Evolutionary conservation across 2,797 vertebrate species (phyloP).

Genomic region (Heteromormyrus szaboi): DNA sequence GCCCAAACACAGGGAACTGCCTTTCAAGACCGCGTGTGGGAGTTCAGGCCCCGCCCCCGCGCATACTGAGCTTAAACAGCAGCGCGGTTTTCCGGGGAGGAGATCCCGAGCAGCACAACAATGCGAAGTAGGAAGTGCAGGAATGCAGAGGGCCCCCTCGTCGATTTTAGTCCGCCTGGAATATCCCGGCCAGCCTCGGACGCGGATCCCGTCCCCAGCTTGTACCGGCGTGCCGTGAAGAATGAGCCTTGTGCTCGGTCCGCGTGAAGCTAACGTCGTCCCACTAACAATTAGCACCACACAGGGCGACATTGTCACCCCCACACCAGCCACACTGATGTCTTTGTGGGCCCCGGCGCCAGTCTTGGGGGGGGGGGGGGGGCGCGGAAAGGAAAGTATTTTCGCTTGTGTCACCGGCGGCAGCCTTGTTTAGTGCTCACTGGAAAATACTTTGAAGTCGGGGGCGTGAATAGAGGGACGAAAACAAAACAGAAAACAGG

Average conservation of each 20-base stretch:
- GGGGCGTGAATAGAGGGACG: neutral
- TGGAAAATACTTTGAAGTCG: neutral
- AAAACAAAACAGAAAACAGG: neutral
- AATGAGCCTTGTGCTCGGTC: slow-evolving; percentile 34
- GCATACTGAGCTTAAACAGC: neutral
- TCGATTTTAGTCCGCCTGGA: slow-evolving; percentile 15
- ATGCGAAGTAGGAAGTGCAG: slow-evolving; percentile 11
- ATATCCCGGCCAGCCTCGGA: slow-evolving; percentile 23
- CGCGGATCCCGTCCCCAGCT: slow-evolving; percentile 30
- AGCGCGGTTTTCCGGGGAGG: neutral
- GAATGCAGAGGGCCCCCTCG: slow-evolving; percentile 3
- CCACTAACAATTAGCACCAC: slow-evolving; percentile 37
- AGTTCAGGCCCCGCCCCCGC: neutral
- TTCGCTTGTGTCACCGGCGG: slow-evolving; percentile 66
- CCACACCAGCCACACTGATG: slow-evolving; percentile 24
- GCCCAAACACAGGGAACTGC: neutral
- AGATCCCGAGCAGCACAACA: neutral
- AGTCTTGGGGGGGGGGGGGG: slow-evolving; percentile 36
- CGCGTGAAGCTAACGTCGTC: slow-evolving; percentile 22
- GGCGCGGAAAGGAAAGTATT: slow-evolving; percentile 60
- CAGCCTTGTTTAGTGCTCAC: slow-evolving; percentile 49
- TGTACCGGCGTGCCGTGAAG: slow-evolving; percentile 32
- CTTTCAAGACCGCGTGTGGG: neutral
- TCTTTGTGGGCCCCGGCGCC: slow-evolving; percentile 31
- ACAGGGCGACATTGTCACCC: slow-evolving; percentile 42